Evolutionary conservation across 2,888 invertebrate species (phyloP).

Genomic region (Plusia festucae): DNA sequence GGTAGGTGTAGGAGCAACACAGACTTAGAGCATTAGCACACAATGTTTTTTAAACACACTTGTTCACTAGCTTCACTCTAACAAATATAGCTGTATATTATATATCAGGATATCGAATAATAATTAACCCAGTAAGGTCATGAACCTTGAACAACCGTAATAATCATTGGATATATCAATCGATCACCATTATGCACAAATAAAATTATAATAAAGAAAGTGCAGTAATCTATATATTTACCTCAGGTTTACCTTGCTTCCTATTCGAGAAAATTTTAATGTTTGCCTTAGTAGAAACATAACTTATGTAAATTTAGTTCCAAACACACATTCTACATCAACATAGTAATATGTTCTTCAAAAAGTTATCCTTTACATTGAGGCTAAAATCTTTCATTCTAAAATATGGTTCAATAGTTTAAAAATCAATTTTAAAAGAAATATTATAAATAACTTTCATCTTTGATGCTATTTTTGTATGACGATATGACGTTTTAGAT

Average conservation of each 20-base stretch:
- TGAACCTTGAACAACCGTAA: conserved; percentile 73
- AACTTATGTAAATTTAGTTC: conserved; percentile 79
- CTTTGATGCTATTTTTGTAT: conserved; percentile 83
- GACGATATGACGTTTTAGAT: conserved; percentile 67
- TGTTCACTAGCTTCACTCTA: conserved; percentile 30
- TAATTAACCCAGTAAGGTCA: conserved; percentile 74
- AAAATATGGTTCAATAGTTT: conserved; percentile 59
- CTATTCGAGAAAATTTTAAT: conserved; percentile 79
- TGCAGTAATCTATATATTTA: conserved; percentile 67
- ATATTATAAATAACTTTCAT: conserved; percentile 87
- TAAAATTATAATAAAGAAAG: conserved; percentile 41
- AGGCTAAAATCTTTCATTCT: conserved; percentile 68
- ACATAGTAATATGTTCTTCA: conserved; percentile 65
- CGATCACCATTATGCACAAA: conserved; percentile 38
- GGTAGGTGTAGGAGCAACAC: conserved; percentile 32
- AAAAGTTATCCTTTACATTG: conserved; percentile 62
- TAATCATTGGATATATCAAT: conserved; percentile 46
- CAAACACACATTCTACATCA: conserved; percentile 66
- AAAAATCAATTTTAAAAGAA: conserved; percentile 69
- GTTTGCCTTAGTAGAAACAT: conserved; percentile 85
- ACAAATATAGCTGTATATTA: conserved; percentile 33
- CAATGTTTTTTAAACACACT: conserved; percentile 29
- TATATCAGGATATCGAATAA: conserved; percentile 62
- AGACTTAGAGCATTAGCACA: conserved; percentile 23
- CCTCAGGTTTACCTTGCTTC: conserved; percentile 81